Percentiles rank a stretch among this genome's conserved stretches.
These are phyloP conservation scores for Eristalis pertinax DNA, from an alignment of 2,888 invertebrate genomes.

Conservation along the genomic window DNA sequence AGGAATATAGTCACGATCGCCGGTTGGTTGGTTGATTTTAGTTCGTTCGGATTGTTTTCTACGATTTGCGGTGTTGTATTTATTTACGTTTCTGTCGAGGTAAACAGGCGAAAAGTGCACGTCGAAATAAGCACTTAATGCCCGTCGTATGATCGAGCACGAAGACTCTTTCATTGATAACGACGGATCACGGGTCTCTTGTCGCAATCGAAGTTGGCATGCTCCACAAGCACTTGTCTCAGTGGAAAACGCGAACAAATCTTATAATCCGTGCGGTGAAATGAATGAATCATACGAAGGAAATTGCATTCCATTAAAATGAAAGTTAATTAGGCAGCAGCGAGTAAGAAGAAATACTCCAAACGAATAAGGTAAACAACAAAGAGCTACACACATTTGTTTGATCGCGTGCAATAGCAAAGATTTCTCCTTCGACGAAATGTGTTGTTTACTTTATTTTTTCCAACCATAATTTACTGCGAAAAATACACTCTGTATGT, in stretches of 20 bases:
- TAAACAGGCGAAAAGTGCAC: slow-evolving; percentile 25
- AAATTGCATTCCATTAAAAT: slow-evolving; percentile 41
- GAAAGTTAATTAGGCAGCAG: slow-evolving; percentile 49
- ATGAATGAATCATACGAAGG: not conserved
- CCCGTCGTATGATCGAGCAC: slow-evolving; percentile 9
- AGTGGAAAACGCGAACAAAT: not conserved
- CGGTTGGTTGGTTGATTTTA: not conserved
- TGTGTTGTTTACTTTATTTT: slow-evolving; percentile 1
- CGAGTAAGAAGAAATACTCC: slow-evolving; percentile 17
- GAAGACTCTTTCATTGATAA: slow-evolving; percentile 32
- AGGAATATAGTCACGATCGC: slow-evolving; percentile 11
- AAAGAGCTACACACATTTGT: not conserved
- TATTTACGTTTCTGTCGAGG: slow-evolving; percentile 6
- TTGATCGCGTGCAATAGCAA: slow-evolving; percentile 19
- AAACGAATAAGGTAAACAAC: slow-evolving; percentile 11
- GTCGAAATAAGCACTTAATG: slow-evolving; percentile 15
- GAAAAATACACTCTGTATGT: slow-evolving; percentile 14
- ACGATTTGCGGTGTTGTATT: not conserved
- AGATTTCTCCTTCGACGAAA: slow-evolving; percentile 35
- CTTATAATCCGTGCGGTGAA: not conserved
- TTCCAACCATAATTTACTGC: slow-evolving; percentile 17
- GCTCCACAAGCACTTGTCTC: not conserved
- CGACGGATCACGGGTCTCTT: not conserved
- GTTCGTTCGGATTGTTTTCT: slow-evolving; percentile 29
- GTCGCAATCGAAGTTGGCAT: not conserved